Base-by-base conservation (phyloP, 1,140 invertebrate species). In the Papilio aristodemus region DNA sequence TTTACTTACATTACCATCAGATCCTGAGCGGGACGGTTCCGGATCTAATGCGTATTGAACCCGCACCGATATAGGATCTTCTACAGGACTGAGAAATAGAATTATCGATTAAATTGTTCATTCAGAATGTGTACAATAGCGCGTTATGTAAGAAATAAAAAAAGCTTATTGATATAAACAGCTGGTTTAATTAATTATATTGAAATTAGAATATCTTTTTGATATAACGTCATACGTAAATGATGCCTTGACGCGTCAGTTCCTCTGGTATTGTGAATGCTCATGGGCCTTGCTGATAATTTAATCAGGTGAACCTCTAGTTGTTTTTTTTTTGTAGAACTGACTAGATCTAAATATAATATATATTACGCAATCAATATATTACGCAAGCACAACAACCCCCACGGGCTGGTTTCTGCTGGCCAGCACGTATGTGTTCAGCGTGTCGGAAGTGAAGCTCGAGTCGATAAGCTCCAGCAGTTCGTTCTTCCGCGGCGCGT, bases 331-430 rank as follows among this genome's bases (percentile, higher is more conserved):
- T 38, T 8, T 11, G 8, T 38, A 8, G 8, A n/a, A n/a, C 27
- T 32, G 27, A 32, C 27, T 32, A 32, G 27, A 32, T 32, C 2
- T 32, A n/a, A n/a, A n/a, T n/a, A n/a, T n/a, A n/a, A n/a, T n/a
- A n/a, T n/a, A n/a, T n/a, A n/a, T n/a, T n/a, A 32, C 2, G 27
- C 27, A 32, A 32, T 32, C 2, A 32, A 58, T 13, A 13, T n/a
- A 71, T 74, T 69, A 90, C 89, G 82, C 85, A 5, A 91, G 50
- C 73, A 93, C 90, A 70, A 87, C 90, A 71, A 92, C 82, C 0
- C 93, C 93, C 3, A 94, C 76, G 0, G 94, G 86, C 60, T 86
- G 84, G 8, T 92, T 85, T 60, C 92, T 81, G 70, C 90, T 92
- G 0, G 91, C 68, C 17, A 93, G 82, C 1, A 92, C 77, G 68